phyloP scores from a whole-genome alignment of 2,888 invertebrate genomes.

The Emmelina monodactyla region DNA sequence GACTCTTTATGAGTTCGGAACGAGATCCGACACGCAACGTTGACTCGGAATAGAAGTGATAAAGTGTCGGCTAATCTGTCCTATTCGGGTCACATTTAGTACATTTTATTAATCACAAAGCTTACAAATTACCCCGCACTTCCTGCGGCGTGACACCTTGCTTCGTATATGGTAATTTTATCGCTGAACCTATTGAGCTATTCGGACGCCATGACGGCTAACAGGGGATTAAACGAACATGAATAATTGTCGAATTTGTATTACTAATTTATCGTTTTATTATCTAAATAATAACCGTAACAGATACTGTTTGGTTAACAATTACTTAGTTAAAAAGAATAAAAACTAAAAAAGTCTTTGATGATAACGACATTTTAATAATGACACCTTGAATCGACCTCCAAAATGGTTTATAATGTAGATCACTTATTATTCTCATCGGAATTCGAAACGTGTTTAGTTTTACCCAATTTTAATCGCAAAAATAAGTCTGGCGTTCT shows the following conservation, averaged over 20 bases:
- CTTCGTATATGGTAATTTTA: slow-evolving; percentile 62
- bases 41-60: slow-evolving; percentile 64
- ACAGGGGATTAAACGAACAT: slow-evolving; percentile 31
- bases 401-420: slow-evolving; percentile 26
- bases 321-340: no score
- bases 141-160: slow-evolving; percentile 58
- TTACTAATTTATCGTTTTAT: neutral
- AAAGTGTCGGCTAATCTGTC: slow-evolving; percentile 66
- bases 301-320: neutral
- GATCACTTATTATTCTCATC: slow-evolving; percentile 43
- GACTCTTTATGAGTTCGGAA: slow-evolving; percentile 66
- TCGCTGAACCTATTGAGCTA: slow-evolving; percentile 50
- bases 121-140: slow-evolving; percentile 63
- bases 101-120: slow-evolving; percentile 67
- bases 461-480: slow-evolving; percentile 56
- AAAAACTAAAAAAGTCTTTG: neutral
- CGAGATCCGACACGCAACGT: slow-evolving; percentile 66
- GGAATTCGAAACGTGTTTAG: slow-evolving; percentile 34
- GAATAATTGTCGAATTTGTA: slow-evolving; percentile 20
- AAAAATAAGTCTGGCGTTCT: slow-evolving; percentile 58
- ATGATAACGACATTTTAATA: slow-evolving; percentile 16
- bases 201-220: slow-evolving; percentile 42
- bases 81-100: slow-evolving; percentile 65
- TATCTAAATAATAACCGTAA: neutral
- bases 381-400: slow-evolving; percentile 42